phyloP scores from a whole-genome alignment of 2,888 invertebrate species.

The Cecidostiba fungosa region DNA sequence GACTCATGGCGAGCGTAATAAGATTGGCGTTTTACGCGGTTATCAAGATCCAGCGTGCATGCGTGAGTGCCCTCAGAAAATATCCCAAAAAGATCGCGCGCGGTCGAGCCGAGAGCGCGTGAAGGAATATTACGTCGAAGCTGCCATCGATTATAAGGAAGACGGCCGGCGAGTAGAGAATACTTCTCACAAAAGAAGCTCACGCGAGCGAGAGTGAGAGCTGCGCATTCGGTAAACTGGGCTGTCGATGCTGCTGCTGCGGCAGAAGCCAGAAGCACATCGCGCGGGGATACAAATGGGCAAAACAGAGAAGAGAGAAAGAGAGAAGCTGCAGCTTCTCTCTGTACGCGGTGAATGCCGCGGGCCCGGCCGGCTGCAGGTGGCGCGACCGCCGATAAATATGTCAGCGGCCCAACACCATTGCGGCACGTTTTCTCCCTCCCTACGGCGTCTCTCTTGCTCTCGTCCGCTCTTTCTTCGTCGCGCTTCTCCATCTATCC shows the following conservation, averaged over 20 bases:
- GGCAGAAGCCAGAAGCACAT: constrained; percentile 61
- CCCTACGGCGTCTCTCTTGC: constrained; percentile 20
- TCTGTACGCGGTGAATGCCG: constrained; percentile 26
- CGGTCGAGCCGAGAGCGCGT: neutral
- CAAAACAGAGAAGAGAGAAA: constrained; percentile 64
- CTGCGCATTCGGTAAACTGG: constrained; percentile 69
- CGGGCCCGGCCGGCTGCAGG: constrained; percentile 73
- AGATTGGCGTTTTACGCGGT: constrained; percentile 39
- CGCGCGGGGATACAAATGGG: constrained; percentile 69
- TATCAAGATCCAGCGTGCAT: constrained; percentile 42
- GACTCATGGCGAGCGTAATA: constrained; percentile 37
- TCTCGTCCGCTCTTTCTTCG: constrained; percentile 58
- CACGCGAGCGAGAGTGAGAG: constrained; percentile 51
- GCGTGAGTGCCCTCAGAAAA: neutral
- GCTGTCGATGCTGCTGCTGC: constrained; percentile 67
- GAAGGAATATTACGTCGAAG: constrained; percentile 40
- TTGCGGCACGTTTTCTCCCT: constrained; percentile 66
- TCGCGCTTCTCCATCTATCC: constrained; percentile 58
- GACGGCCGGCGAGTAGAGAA: constrained; percentile 25
- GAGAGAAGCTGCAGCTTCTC: constrained; percentile 30
- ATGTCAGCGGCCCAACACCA: constrained; percentile 79
- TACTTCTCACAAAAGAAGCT: constrained; percentile 46
- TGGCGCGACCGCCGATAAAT: constrained; percentile 72
- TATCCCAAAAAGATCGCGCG: neutral
- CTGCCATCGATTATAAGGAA: constrained; percentile 37